Base-by-base conservation (phyloP, 2,888 invertebrate species). In the Lycia hirtaria region DNA sequence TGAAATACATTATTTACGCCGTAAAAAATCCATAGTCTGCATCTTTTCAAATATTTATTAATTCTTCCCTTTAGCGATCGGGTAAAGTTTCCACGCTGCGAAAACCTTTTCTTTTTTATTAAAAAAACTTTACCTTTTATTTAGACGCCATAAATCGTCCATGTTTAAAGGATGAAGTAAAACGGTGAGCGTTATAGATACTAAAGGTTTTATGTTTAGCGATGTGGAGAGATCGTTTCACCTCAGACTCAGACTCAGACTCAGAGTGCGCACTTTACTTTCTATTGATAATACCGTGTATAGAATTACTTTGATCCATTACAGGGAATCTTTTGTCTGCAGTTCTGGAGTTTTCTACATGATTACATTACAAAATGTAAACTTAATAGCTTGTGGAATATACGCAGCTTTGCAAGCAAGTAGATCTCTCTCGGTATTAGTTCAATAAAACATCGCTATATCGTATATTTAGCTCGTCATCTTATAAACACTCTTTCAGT, bases 281-380 rank as follows among this genome's bases (percentile, higher is more conserved):
- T 66, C 75, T 73, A 82, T 86, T 83, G 83, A 83, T 82, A 82
- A 76, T 74, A 72, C 73, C 68, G 66, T 74, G 70, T 71, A 69
- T 70, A 74, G 76, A 80, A 72, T 67, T 69, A 68, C 68, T 67
- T 65, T 67, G 32, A 17, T 48, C 71, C 67, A 76, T 78, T 73
- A 75, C 76, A 35, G 26, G 14, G 28, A 12, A 10, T 43, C 35
- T 51, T 43, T 35, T 28, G 22, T 4, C 9, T 43, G 43, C 37
- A 44, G 17, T 19, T 24, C 9, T 43, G 0, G 3, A 20, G 37
- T 15, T 43, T 43, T 28, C 26, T 14, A 47, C 32, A n/a, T 17
- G 10, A 17, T 40, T 24, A 12, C 12, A 7, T 4, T 22, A 9
- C 3, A 40, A 37, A 37, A 37, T 19, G 3, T 19, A 3, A 7